Conservation (phyloP, 1,140 invertebrate species). For the Akabosia matsudoensis region DNA sequence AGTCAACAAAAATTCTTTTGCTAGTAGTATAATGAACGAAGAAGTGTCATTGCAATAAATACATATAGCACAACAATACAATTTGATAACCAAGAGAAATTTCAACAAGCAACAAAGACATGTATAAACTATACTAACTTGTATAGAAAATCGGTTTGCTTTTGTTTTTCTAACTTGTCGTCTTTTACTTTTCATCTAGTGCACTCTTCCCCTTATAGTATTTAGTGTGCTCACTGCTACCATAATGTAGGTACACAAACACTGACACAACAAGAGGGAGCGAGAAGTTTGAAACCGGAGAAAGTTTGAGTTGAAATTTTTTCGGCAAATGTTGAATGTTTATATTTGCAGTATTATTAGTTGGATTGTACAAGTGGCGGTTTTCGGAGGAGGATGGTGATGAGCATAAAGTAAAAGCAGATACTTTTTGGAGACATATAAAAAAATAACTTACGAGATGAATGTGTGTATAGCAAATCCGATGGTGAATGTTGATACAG, state of each 20-base stretch:
- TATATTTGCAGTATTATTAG: slow-evolving; percentile 24
- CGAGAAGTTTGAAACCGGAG: not conserved
- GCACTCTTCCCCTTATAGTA: not conserved
- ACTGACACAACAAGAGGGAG: not conserved
- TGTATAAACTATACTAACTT: not conserved
- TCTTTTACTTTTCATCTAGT: not conserved
- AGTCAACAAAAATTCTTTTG: not conserved
- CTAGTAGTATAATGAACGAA: not conserved
- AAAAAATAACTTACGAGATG: not conserved
- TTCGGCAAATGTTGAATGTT: slow-evolving; percentile 20
- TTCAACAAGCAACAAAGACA: not conserved
- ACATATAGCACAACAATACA: not conserved
- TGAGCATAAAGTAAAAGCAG: not conserved
- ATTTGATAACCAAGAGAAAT: not conserved
- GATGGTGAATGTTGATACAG: not conserved
- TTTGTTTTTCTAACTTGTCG: not conserved
- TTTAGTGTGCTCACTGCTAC: not conserved
- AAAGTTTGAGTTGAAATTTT: slow-evolving; percentile 19
- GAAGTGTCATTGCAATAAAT: not conserved
- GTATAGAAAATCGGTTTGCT: not conserved
- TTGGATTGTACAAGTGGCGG: slow-evolving; percentile 11
- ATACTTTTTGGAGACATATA: not conserved
- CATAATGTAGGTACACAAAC: not conserved
- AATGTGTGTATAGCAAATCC: not conserved
- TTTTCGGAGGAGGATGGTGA: not conserved